Evolutionary conservation across 2,888 invertebrate genomes (phyloP).

Genomic region (Plemyria rubiginata): DNA sequence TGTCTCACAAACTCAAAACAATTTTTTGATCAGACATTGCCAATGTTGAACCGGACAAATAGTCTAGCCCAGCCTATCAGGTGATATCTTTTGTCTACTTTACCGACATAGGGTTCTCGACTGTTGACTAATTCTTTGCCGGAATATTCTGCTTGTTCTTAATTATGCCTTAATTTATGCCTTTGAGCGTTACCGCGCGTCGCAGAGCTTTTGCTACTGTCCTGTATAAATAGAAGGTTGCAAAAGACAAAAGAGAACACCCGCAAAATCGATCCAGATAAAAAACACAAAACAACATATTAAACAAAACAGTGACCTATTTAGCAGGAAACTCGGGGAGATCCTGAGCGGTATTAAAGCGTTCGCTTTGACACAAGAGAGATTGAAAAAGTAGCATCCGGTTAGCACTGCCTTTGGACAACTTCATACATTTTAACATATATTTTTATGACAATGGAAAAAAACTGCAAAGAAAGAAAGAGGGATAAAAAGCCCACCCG

Average conservation of each 20-base stretch:
- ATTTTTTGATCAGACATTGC: no score
- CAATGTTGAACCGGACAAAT: no score
- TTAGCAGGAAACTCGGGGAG: constrained; percentile 45
- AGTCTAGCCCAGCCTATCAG: no score
- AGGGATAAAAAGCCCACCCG: no score
- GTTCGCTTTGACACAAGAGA: constrained; percentile 50
- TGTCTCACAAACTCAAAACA: no score
- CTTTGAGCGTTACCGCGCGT: no score
- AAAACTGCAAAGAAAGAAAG: no score
- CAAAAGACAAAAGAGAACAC: neutral
- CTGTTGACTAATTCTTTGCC: no score
- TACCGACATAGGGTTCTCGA: no score
- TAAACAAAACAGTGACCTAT: constrained; percentile 42
- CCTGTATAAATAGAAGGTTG: neutral
- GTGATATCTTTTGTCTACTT: no score
- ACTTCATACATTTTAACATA: constrained; percentile 21
- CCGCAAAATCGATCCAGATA: constrained; percentile 11
- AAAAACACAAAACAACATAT: constrained; percentile 23
- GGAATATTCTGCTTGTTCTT: no score
- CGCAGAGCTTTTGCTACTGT: neutral
- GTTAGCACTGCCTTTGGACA: constrained; percentile 26
- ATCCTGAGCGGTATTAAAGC: constrained; percentile 51
- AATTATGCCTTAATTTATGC: no score
- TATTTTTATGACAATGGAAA: neutral
- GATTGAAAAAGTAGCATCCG: constrained; percentile 48